These are phyloP conservation scores for Scortum barcoo DNA, from an alignment of 2,113 vertebrate genomes.

Conservation along the genomic window DNA sequence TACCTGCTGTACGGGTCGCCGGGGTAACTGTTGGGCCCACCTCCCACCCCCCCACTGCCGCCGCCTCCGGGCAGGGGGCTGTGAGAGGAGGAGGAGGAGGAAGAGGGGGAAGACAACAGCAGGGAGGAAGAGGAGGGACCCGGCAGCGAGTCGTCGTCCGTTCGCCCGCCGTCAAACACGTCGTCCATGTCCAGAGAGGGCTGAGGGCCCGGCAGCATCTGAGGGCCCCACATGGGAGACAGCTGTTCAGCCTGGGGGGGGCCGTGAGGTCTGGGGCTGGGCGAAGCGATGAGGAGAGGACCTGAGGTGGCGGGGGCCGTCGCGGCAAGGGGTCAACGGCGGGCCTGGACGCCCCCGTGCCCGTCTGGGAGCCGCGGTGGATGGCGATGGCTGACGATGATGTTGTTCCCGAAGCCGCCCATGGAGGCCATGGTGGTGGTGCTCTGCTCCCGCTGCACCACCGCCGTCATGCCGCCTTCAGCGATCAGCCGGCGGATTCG, in stretches of 20 bases:
- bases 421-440: slow-evolving; percentile 99
- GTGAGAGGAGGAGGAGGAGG: slow-evolving; percentile 65
- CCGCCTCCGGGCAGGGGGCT: slow-evolving; percentile 53
- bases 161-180: slow-evolving; percentile 64
- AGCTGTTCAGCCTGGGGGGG: slow-evolving; percentile 31
- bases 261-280: background rate
- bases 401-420: slow-evolving; percentile 99
- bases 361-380: slow-evolving; percentile 97
- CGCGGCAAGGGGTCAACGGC: slow-evolving; percentile 29
- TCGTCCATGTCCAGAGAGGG: slow-evolving; percentile 68
- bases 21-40: slow-evolving; percentile 57
- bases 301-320: slow-evolving; percentile 58
- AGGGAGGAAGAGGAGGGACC: slow-evolving; percentile 71
- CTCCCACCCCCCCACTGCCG: slow-evolving; percentile 16
- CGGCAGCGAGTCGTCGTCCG: slow-evolving; percentile 59
- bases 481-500: slow-evolving; percentile 96
- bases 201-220: slow-evolving; percentile 35
- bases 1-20: slow-evolving; percentile 85
- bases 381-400: slow-evolving; percentile 98
- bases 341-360: slow-evolving; percentile 61
- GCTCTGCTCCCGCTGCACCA: slow-evolving; percentile 98
- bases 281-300: slow-evolving; percentile 65
- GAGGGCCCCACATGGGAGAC: slow-evolving; percentile 44
- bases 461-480: slow-evolving; percentile 97
- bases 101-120: slow-evolving; percentile 62